Base-by-base conservation (phyloP, 1,140 invertebrate species). In the Homalodisca vitripennis region DNA sequence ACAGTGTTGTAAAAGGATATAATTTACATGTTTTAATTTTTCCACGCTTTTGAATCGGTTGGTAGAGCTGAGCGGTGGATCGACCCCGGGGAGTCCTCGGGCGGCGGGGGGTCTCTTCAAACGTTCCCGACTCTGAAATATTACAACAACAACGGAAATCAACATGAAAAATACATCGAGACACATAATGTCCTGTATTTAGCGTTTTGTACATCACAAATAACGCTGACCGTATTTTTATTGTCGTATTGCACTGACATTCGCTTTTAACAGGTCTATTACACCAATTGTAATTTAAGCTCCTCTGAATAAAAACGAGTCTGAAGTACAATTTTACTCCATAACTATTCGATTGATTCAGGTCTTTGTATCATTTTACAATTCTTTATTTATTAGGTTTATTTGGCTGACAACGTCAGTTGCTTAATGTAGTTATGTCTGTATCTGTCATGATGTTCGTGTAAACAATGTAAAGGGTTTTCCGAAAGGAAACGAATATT, bases 61-160 rank as follows among this genome's bases (percentile, higher is more conserved):
- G 55, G 24, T 60, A 26, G 55, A 53, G 48, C 6, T 53, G 48
- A 22, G 12, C 20, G 10, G 48, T 6, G 48, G 48, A 6, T 12
- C 34, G 34, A 17, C 34, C 3, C 13, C 55, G 55, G 55, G 55
- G 55, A 26, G 55, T 60, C 55, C 26, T 30, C 55, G 14, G 27
- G 68, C 69, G 27, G 51, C 62, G 48, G 69, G 64, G 69, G 69
- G 51, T 26, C 55, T 13, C 51, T 68, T 30, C 22, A 31, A 41
- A 26, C 48, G 64, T 32, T 46, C 46, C 51, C 57, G 64, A 60
- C 55, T 34, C 27, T 34, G 31, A 34, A 53, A 69, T 65, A 69
- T 65, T 55, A 69, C 63, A 70, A 70, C 66, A 67, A 71, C 31
- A 69, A 71, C 67, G 46, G 53, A 29, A 32, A 60, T 57, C 55